Conservation (phyloP, 2,113 vertebrate genomes). For the Scolopax mira region DNA sequence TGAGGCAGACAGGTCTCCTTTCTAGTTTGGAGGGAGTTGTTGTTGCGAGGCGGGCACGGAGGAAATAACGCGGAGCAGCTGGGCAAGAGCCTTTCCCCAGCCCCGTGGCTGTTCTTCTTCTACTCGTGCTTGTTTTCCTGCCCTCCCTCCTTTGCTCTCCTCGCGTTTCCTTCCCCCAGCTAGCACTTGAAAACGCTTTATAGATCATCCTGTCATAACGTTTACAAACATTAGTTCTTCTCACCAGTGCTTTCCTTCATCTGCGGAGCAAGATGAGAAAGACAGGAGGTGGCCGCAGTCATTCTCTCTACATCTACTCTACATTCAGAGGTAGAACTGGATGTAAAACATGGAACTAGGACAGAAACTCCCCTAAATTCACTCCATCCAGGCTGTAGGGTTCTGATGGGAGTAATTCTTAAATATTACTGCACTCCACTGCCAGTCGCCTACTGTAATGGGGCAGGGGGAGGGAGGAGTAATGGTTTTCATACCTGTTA, state of each 20-base stretch:
- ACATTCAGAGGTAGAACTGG: neutral
- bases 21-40: neutral
- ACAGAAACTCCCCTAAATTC: neutral
- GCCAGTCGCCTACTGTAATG: neutral
- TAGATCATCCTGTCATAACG: conserved; percentile 20
- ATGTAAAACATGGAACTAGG: neutral
- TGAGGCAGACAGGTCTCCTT: neutral
- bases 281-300: neutral
- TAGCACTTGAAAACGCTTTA: neutral
- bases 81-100: neutral
- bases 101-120: neutral
- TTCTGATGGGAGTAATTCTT: neutral
- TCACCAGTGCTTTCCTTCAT: neutral
- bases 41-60: neutral
- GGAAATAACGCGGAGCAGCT: conserved; percentile 6
- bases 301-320: too few species aligned
- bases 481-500: neutral
- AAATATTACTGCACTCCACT: neutral
- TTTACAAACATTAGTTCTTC: conserved; percentile 19
- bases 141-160: neutral
- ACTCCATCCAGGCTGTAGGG: rapidly evolving
- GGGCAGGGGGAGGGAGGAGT: neutral
- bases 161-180: neutral
- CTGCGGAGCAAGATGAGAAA: conserved; percentile 3
- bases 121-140: neutral